Base-by-base conservation (phyloP, 2,113 vertebrate species). In the Gallinago jamesoni region DNA sequence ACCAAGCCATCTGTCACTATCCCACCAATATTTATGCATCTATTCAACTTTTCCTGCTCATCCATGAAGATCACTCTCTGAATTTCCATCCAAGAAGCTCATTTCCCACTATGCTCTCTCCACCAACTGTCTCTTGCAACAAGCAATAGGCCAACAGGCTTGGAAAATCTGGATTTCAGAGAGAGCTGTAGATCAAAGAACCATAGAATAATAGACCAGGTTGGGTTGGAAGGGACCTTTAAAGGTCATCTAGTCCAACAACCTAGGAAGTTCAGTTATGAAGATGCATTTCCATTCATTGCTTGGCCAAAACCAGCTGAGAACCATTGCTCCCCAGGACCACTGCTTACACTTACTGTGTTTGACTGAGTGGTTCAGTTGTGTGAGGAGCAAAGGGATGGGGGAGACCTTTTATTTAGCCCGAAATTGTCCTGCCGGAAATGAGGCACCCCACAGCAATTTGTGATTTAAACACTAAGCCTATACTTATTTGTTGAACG, bases 371-470 rank as follows among this genome's bases (percentile, higher is more conserved):
- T 6, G 31, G 80, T 94, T 84, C 47, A 84, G 94, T 24, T 94
- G 95, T 89, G 89, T 96, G 96, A 96, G 91, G 89, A 95, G 91
- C 91, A 89, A 62, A 91, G 81, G 81, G 69, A 11, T 0, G 9
- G 4, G 4, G 77, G 74, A 21, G 11, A 60, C 56, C 95, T 97
- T 97, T 97, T 97, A 97, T 97, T 82, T 50, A 53, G 94, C 91
- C 67, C 19, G 0, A n/a, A 11, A 21, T 62, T 30, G 73, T 8
- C 87, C 77, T 72, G 70, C 82, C 89, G 96, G 96, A 97, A 85
- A 84, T 96, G 96, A 97, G 80, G 62, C 95, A 94, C 89, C 94
- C 91, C 84, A 59, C 74, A 96, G 94, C 93, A 72, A 96, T 97
- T 60, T 0, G 5, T 47, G 81, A 89, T 84, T 91, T 72, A 93